Conservation (phyloP, 2,888 invertebrate genomes). For the Erebia epiphron region DNA sequence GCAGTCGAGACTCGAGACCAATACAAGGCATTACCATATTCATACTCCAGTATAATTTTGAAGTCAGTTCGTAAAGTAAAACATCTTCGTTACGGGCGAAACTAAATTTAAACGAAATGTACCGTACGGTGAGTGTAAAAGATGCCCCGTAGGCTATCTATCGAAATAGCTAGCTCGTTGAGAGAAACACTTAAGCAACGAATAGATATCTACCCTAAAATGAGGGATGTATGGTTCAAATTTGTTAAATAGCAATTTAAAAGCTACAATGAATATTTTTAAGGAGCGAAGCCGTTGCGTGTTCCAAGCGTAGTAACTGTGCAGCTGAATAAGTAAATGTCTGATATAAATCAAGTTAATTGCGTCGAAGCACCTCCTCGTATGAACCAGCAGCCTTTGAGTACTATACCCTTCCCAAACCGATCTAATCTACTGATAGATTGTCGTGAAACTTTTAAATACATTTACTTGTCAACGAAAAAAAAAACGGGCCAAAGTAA, state of each 20-base stretch:
- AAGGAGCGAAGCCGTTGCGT: constrained; percentile 58
- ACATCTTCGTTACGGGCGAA: constrained; percentile 48
- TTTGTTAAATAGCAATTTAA: constrained; percentile 27
- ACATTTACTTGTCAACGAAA: neutral
- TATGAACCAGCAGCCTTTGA: constrained; percentile 68
- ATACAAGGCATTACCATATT: constrained; percentile 21
- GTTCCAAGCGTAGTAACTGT: constrained; percentile 69
- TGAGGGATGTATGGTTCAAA: constrained; percentile 30
- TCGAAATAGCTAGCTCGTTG: constrained; percentile 50
- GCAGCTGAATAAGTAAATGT: constrained; percentile 81
- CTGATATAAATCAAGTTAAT: constrained; percentile 82
- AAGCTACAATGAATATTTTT: constrained; percentile 51
- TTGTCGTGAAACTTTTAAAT: constrained; percentile 27
- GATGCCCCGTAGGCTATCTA: constrained; percentile 58
- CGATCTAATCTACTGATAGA: constrained; percentile 50
- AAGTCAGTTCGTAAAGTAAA: constrained; percentile 25
- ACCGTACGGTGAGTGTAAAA: constrained; percentile 58
- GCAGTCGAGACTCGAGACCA: constrained; percentile 13
- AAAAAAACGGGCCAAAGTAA: neutral
- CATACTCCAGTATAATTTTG: constrained; percentile 18
- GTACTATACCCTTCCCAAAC: constrained; percentile 56
- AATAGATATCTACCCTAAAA: constrained; percentile 23
- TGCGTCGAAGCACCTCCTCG: constrained; percentile 77
- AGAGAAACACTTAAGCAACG: constrained; percentile 17
- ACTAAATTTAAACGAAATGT: constrained; percentile 60